Conservation (phyloP, 2,797 vertebrate species). For the Danio albolineatus region DNA sequence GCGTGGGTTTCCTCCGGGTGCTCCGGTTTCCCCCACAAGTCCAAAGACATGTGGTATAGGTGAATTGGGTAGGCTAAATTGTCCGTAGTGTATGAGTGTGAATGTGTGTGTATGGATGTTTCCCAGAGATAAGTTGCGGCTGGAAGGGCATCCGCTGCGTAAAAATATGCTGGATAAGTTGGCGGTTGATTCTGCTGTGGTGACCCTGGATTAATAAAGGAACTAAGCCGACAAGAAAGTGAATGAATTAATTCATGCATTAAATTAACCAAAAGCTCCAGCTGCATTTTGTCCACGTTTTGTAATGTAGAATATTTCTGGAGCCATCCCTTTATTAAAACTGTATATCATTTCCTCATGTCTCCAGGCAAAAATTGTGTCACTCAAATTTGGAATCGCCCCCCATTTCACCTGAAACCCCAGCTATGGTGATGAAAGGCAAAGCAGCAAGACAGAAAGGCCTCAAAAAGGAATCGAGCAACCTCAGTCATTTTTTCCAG, state of each 20-base stretch:
- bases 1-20: too few species aligned
- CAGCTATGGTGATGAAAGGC: conserved; percentile 68
- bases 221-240: too few species aligned
- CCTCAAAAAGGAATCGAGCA: conserved; percentile 63
- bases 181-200: too few species aligned
- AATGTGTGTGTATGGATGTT: too few species aligned
- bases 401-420: conserved; percentile 76
- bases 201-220: too few species aligned
- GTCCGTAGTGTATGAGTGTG: too few species aligned
- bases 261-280: not conserved
- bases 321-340: not conserved
- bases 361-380: conserved; percentile 81
- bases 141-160: too few species aligned
- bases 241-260: not conserved
- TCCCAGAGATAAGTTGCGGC: too few species aligned
- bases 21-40: too few species aligned
- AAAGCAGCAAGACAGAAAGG: conserved; percentile 59
- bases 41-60: too few species aligned
- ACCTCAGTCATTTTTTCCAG: conserved; percentile 76
- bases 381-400: conserved; percentile 79
- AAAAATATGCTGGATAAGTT: too few species aligned
- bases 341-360: conserved; percentile 13
- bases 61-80: too few species aligned
- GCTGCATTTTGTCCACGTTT: not conserved
- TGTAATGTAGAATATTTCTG: not conserved